Evolutionary conservation across 2,888 invertebrate species (phyloP), one percentile per base, ranked within the genome.

Genomic region (Gymnoscelis rufifasciata): DNA sequence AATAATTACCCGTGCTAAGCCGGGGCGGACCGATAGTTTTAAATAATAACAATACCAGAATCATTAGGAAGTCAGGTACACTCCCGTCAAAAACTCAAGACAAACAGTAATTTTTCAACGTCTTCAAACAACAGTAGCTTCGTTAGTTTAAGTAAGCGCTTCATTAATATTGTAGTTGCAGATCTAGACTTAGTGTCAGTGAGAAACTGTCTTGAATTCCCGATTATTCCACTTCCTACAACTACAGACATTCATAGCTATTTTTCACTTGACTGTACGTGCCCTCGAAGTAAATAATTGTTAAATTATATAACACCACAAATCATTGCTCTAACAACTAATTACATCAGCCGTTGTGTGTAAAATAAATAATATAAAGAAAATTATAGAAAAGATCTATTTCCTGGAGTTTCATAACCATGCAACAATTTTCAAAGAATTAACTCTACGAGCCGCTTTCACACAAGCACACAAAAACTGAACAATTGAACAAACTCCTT

Each of bases 11-110:
- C n/a, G n/a, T n/a, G n/a, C n/a, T n/a, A n/a, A n/a, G n/a, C n/a
- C n/a, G n/a, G n/a, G n/a, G n/a, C n/a, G n/a, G n/a, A n/a, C n/a
- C n/a, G n/a, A n/a, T n/a, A n/a, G n/a, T n/a, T 19, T 19, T 19
- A 33, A 33, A 14, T 33, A 33, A 33, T 14, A 13, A 15, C 14
- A 13, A 8, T n/a, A 33, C 13, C 38, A 12, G 7, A 35, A 35
- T 15, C 11, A 19, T n/a, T 35, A 19, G 19, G 11, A 35, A 33
- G 28, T 42, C 36, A 43, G 64, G 41, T 47, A 36, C 11, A 38
- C 38, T 38, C 28, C 12, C 63, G 62, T 71, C 68, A 73, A 71
- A 62, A 74, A 71, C 68, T 73, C 56, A 60, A 53, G 70, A 68
- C 65, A 61, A 74, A 75, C 38, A 43, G 38, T 53, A 46, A 59